Evolutionary conservation across 2,797 vertebrate species (phyloP).

Genomic region (Furcifer pardalis): DNA sequence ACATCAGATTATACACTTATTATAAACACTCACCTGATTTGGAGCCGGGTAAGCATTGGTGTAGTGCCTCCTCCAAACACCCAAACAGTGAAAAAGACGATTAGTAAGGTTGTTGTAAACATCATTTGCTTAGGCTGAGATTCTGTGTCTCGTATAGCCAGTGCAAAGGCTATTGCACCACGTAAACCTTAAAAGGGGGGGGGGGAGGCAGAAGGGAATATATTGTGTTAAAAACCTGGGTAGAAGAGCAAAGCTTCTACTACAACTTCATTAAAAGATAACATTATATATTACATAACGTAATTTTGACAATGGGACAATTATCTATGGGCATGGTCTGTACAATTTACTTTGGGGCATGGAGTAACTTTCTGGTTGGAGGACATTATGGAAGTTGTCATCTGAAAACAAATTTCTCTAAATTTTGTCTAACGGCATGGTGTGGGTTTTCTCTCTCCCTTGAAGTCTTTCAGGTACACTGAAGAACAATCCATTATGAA

Average conservation of each 20-base stretch:
- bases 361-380: no score
- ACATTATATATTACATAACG: background rate
- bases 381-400: no score
- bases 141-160: constrained; percentile 78
- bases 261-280: background rate
- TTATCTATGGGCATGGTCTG: no score
- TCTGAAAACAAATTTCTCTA: no score
- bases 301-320: no score
- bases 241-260: background rate
- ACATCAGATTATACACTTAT: background rate
- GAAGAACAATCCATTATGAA: no score
- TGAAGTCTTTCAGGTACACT: no score
- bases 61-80: constrained; percentile 80
- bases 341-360: no score
- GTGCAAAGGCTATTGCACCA: constrained; percentile 83
- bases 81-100: constrained; percentile 84
- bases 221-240: fast-evolving
- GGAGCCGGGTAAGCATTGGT: constrained; percentile 79
- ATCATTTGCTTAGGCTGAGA: constrained; percentile 79
- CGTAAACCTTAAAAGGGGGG: constrained; percentile 76
- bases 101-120: constrained; percentile 82
- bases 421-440: no score
- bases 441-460: no score
- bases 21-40: constrained; percentile 80
- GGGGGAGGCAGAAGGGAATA: background rate